Evolutionary conservation across 2,113 vertebrate genomes (phyloP).

Genomic region (Phainopepla nitens): DNA sequence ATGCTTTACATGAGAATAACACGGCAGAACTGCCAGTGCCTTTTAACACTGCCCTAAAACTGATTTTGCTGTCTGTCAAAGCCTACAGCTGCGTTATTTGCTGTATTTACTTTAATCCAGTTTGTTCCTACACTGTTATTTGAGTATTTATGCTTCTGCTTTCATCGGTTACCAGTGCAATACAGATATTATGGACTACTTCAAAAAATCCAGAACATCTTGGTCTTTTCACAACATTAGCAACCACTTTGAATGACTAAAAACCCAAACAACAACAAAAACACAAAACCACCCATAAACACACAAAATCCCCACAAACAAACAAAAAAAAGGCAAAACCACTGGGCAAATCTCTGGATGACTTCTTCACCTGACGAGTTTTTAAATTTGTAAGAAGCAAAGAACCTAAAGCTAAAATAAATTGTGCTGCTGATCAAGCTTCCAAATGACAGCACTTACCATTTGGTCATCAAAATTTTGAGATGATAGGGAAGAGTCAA

Average conservation of each 20-base stretch:
- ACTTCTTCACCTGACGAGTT: not conserved
- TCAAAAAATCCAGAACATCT: fast-evolving
- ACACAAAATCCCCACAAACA: not conserved
- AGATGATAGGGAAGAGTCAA: conserved; percentile 62
- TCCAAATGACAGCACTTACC: conserved; percentile 50
- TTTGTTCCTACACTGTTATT: not conserved
- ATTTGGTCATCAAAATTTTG: conserved; percentile 67
- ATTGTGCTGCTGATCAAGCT: not conserved
- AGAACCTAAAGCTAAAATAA: not conserved
- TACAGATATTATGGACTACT: not conserved
- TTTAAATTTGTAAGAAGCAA: not conserved
- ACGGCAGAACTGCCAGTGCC: not conserved
- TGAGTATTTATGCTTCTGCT: not conserved
- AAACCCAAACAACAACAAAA: not conserved
- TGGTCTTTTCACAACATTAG: not conserved
- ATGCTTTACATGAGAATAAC: not conserved
- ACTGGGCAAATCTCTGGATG: not conserved
- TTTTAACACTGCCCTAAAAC: not conserved
- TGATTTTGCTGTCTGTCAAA: not conserved
- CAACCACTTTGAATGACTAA: not conserved
- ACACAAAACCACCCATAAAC: not conserved
- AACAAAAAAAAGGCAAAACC: not conserved
- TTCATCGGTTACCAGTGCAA: not conserved
- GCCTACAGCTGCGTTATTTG: not conserved
- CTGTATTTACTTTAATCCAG: not conserved